Percentiles rank a stretch among this genome's conserved stretches.
phyloP scores from a whole-genome alignment of 92 coral and sea anemone species.

The Meandrina meandrites region DNA sequence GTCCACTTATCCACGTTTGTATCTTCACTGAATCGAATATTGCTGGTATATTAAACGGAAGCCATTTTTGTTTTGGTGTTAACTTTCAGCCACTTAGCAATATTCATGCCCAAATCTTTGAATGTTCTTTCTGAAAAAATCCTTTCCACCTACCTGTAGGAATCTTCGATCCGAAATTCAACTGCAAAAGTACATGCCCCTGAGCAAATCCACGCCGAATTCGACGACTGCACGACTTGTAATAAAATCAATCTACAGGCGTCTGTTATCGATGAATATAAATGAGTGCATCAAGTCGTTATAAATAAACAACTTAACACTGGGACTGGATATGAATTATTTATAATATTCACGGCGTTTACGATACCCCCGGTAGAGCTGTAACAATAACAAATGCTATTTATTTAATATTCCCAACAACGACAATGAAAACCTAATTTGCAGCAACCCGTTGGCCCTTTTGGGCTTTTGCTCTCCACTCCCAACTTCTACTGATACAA shows the following conservation, averaged over 20 bases:
- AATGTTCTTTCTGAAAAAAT: neutral
- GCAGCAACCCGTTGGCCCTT: neutral
- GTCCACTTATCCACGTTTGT: neutral
- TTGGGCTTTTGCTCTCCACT: no score
- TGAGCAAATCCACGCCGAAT: neutral
- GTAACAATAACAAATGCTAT: neutral
- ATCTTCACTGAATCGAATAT: neutral
- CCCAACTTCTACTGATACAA: no score
- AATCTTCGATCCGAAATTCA: neutral
- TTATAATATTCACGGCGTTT: neutral
- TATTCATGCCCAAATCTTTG: neutral
- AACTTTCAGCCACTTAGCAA: neutral
- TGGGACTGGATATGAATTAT: slow-evolving; percentile 15
- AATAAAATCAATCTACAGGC: neutral
- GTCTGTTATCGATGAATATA: slow-evolving; percentile 15
- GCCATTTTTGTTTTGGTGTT: slow-evolving; percentile 11
- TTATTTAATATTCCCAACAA: neutral
- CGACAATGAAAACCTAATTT: neutral
- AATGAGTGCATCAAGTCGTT: slow-evolving; percentile 15
- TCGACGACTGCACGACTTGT: neutral
- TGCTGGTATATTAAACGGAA: neutral
- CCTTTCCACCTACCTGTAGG: slow-evolving; percentile 13
- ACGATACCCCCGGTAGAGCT: neutral
- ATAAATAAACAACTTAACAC: slow-evolving; percentile 31
- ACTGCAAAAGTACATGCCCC: neutral